phyloP scores from a whole-genome alignment of 2,888 invertebrate genomes.

The Ophonus ardosiacus region DNA sequence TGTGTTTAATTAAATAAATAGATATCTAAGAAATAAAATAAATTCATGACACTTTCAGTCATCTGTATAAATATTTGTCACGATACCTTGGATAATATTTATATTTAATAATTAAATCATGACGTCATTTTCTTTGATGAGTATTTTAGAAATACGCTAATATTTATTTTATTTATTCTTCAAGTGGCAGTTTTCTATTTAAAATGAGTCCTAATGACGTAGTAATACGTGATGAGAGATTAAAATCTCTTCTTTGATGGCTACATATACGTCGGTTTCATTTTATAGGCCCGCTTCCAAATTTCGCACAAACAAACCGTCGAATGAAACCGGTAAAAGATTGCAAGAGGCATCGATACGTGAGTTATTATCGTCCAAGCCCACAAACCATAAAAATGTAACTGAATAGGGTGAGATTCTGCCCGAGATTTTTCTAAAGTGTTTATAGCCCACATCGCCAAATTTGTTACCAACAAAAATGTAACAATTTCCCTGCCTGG shows the following conservation, averaged over 20 bases:
- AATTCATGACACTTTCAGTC: slow-evolving; percentile 17
- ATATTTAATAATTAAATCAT: background rate
- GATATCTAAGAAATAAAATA: slow-evolving; percentile 28
- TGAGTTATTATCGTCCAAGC: slow-evolving; percentile 98
- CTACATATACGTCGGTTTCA: slow-evolving; percentile 90
- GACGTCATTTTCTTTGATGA: slow-evolving; percentile 6
- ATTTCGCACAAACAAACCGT: slow-evolving; percentile 97
- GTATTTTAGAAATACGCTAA: background rate
- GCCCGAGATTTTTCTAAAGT: slow-evolving; percentile 94
- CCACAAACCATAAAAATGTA: slow-evolving; percentile 95
- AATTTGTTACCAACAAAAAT: slow-evolving; percentile 91
- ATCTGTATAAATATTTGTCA: slow-evolving; percentile 18
- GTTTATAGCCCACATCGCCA: slow-evolving; percentile 97
- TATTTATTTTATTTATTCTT: background rate
- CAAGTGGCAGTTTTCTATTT: background rate
- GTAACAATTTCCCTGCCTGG: slow-evolving; percentile 96
- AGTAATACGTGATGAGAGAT: background rate
- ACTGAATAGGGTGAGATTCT: slow-evolving; percentile 93
- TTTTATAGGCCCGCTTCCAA: slow-evolving; percentile 97
- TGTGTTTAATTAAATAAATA: slow-evolving; percentile 52
- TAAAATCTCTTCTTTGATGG: slow-evolving; percentile 38
- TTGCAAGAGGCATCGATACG: slow-evolving; percentile 94
- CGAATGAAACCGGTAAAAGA: slow-evolving; percentile 96
- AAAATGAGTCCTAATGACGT: background rate
- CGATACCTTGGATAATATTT: background rate